Evolutionary conservation across 2,113 vertebrate genomes (phyloP).

Genomic region (Xiphophorus couchianus): DNA sequence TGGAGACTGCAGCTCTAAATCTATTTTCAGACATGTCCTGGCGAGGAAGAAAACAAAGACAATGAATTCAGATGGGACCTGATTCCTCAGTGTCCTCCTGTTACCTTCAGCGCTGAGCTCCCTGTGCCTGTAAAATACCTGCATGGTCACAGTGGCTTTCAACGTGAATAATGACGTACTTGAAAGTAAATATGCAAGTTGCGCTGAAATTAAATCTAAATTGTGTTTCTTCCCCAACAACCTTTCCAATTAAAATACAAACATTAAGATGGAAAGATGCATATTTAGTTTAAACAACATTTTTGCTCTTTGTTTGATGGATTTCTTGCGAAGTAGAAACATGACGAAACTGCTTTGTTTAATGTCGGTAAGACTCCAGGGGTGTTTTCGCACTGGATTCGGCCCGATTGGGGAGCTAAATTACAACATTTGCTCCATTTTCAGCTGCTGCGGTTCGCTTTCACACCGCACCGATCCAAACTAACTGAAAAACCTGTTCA

Average conservation of each 20-base stretch:
- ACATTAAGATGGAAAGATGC: background rate
- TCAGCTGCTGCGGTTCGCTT: too few species aligned
- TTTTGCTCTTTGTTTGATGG: too few species aligned
- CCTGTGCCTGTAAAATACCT: background rate
- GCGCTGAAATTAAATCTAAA: background rate
- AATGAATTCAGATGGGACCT: constrained; percentile 31
- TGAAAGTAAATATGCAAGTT: constrained; percentile 2
- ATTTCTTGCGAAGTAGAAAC: too few species aligned
- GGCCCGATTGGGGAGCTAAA: too few species aligned
- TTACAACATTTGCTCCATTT: too few species aligned
- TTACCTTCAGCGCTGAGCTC: constrained; percentile 2
- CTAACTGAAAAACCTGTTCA: too few species aligned
- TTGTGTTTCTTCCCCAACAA: background rate
- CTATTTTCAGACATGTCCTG: constrained; percentile 16
- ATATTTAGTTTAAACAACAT: too few species aligned
- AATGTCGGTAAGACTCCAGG: too few species aligned
- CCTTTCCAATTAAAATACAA: background rate
- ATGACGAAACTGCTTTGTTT: too few species aligned
- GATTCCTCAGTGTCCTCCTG: constrained; percentile 11
- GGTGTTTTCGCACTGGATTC: too few species aligned
- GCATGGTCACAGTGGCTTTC: background rate
- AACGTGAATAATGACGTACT: background rate
- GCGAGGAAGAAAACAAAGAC: constrained; percentile 15
- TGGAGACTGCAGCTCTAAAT: constrained; percentile 8
- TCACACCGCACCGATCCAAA: too few species aligned